phyloP scores from a whole-genome alignment of 2,888 invertebrate genomes.

The Himalopsyche kuldschensis region DNA sequence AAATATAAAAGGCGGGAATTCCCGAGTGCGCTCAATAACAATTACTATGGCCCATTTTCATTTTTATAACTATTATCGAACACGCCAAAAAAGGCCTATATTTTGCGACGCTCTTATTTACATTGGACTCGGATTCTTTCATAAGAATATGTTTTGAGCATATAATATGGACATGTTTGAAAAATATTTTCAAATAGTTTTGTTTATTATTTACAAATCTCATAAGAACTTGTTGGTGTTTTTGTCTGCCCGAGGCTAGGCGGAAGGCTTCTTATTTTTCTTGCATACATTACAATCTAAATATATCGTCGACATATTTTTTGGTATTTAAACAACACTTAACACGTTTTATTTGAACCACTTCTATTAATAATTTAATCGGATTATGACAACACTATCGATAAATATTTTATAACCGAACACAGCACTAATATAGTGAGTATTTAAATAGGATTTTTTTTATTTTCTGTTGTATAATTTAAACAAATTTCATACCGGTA shows the following conservation, averaged over 20 bases:
- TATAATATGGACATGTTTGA: background rate
- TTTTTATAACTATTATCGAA: background rate
- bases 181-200: background rate
- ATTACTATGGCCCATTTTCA: background rate
- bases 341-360: background rate
- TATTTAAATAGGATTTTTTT: background rate
- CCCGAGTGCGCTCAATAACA: background rate
- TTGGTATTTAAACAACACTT: background rate
- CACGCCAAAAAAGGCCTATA: background rate
- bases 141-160: slow-evolving; percentile 2
- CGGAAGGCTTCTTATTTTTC: background rate
- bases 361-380: background rate
- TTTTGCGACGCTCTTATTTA: background rate
- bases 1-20: background rate
- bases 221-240: background rate
- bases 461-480: background rate
- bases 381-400: background rate
- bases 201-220: background rate
- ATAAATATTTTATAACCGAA: background rate
- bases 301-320: background rate
- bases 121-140: slow-evolving; percentile 5
- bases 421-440: background rate
- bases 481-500: background rate
- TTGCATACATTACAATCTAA: background rate
- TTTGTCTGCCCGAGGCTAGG: background rate